Conservation (phyloP, 2,113 vertebrate species). For the Podarcis muralis region DNA sequence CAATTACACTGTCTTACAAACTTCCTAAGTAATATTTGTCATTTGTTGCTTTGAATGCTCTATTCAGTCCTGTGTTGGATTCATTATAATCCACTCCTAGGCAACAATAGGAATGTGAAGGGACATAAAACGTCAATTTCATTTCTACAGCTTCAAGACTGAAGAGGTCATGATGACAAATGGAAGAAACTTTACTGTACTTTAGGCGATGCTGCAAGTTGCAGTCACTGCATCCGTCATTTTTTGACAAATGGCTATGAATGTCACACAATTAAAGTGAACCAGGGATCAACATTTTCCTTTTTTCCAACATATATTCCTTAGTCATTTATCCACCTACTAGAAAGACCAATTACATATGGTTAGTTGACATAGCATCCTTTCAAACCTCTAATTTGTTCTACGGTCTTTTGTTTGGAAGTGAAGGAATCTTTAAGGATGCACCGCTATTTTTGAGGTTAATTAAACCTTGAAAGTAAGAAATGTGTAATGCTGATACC, state of each 20-base stretch:
- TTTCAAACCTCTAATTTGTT: conserved; percentile 26
- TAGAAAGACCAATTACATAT: conserved; percentile 10
- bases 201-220: conserved; percentile 59
- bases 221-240: conserved; percentile 59
- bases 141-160: conserved; percentile 51
- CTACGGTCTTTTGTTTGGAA: background rate
- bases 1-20: conserved; percentile 46
- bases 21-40: conserved; percentile 56
- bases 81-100: conserved; percentile 30
- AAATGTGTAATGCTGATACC: background rate
- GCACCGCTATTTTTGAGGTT: background rate
- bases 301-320: conserved; percentile 27
- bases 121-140: conserved; percentile 56
- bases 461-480: background rate
- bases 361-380: conserved; percentile 2
- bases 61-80: conserved; percentile 45
- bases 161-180: conserved; percentile 57
- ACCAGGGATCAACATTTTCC: conserved; percentile 42
- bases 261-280: conserved; percentile 59
- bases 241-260: conserved; percentile 49
- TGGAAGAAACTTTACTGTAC: conserved; percentile 43
- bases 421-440: background rate
- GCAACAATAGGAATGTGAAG: background rate
- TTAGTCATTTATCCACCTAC: conserved; percentile 9
- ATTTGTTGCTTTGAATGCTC: conserved; percentile 48